Base-by-base conservation (phyloP, 2,888 invertebrate species). In the Itoplectis maculator region DNA sequence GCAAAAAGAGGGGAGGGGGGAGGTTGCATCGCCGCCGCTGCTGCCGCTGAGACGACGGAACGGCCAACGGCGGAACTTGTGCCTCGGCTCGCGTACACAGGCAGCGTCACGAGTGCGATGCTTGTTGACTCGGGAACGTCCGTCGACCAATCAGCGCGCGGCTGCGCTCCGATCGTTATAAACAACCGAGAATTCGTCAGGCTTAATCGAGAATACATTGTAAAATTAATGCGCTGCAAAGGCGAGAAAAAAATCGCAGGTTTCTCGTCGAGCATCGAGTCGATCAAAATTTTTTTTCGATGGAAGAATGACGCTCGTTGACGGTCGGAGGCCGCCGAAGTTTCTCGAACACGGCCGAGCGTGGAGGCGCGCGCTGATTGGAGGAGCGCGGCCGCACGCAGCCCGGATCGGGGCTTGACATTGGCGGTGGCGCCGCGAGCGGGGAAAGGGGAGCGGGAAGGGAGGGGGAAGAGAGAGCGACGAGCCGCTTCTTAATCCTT, bases 151-250 rank as follows among this genome's bases (percentile, higher is more conserved):
- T 88, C 79, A 66, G 59, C 59, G 40, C 59, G 72, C 65, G 61
- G 42, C 78, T 72, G 61, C 56, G 54, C 79, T 63, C 78, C 85
- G 89, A 89, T 89, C 89, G 88, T 89, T 89, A 89, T 82, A 79
- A 86, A 84, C 84, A 86, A 86, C 72, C 73, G 74, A 63, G 84
- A 47, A 81, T 79, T 47, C 11, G 37, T 56, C 6, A 40, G 11
- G 0, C 5, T 66, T 51, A 42, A 35, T 8, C 5, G 3, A 9
- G 29, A 40, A 70, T 59, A 20, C n/a, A n/a, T 81, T 76, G 45
- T n/a, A 9, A 68, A 56, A 63, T n/a, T 54, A 72, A 0, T 35
- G 0, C n/a, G 9, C 3, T n/a, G n/a, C 0, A 65, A 49, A 68
- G 18, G 18, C 11, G 5, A 40, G 35, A 47, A 73, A 70, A 56